Base-by-base conservation (phyloP, 2,113 vertebrate genomes). In the Pseudorectes ferrugineus region DNA sequence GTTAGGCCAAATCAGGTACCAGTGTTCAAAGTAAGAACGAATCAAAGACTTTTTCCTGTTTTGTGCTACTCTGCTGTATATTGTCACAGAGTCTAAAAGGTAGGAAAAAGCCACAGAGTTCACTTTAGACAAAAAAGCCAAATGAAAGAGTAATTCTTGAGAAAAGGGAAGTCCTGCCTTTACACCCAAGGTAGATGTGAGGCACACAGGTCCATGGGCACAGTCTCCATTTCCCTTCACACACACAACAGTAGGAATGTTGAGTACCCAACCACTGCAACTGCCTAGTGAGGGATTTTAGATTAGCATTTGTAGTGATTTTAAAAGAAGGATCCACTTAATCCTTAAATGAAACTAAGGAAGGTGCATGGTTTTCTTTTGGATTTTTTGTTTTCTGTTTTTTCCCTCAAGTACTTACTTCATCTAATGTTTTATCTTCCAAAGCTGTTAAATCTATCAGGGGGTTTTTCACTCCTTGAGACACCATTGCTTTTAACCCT, bases 381-480 rank as follows among this genome's bases (percentile, higher is more conserved):
- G 6, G 8, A 24, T 4, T 61, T 85, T 51, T 74, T 62, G 15
- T 38, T 76, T 59, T 31, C 46, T 35, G 5, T 0, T 25, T 21
- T 61, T 33, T 29, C 9, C 8, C 22, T 29, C 25, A 26, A 28
- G 3, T 74, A 97, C 98, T 98, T 97, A 99, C 99, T 98, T 99
- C 99, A 96, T 99, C 99, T 97, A 99, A 98, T 24, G 99, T 97
- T 97, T 99, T 99, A 97, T 99, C 99, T 93, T 99, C 99, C 91
- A 99, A 96, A 31, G 98, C 98, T 75, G 99, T 97, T 90, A 99
- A 98, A 97, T 99, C 99, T 78, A 99, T 98, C 82, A 99, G 97
- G 51, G 99, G 99, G 90, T 99, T 99, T 98, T 98, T 99, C 52
- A 99, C 99, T 96, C 99, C 99, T 98, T 99, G 99, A 92, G 98